Percentiles rank a stretch among this genome's conserved stretches.
These are phyloP conservation scores for Spatulosminthurus flaviceps DNA, from an alignment of 2,888 invertebrate genomes.

Conservation along the genomic window DNA sequence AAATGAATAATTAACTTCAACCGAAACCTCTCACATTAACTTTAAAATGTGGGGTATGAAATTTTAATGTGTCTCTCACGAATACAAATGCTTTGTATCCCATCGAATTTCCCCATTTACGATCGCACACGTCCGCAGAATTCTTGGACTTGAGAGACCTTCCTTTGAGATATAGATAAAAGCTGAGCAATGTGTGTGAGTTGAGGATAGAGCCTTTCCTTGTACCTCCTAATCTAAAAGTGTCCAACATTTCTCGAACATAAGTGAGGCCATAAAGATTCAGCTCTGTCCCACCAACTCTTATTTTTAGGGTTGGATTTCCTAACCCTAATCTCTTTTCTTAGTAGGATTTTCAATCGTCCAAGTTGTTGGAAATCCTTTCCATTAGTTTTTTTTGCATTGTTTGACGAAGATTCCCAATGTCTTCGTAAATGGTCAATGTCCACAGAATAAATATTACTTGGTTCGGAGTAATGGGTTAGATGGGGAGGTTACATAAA, in stretches of 20 bases:
- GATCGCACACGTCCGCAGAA: not conserved
- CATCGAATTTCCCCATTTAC: not conserved
- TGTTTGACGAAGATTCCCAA: no score
- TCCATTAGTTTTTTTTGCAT: not conserved
- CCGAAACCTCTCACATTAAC: not conserved
- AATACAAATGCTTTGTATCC: not conserved
- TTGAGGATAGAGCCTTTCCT: not conserved
- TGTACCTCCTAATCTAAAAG: constrained; percentile 14
- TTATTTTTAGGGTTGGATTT: not conserved
- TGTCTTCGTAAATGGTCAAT: no score
- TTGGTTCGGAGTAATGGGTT: no score
- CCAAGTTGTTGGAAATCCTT: not conserved
- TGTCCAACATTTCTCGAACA: not conserved
- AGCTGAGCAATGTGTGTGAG: not conserved
- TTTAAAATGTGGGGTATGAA: not conserved
- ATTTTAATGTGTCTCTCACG: constrained; percentile 13
- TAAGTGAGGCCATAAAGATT: not conserved
- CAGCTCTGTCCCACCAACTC: not conserved
- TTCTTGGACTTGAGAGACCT: no score
- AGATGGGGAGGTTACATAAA: not conserved
- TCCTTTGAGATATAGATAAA: not conserved
- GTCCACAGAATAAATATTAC: no score
- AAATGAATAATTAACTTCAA: constrained; percentile 4
- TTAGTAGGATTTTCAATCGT: not conserved
- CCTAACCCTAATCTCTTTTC: not conserved